A percentile compares a stretch with the other conserved stretches of the same genome.
These are phyloP conservation scores for Euspilapteryx auroguttella DNA, from an alignment of 2,888 invertebrate species.

Conservation along the genomic window DNA sequence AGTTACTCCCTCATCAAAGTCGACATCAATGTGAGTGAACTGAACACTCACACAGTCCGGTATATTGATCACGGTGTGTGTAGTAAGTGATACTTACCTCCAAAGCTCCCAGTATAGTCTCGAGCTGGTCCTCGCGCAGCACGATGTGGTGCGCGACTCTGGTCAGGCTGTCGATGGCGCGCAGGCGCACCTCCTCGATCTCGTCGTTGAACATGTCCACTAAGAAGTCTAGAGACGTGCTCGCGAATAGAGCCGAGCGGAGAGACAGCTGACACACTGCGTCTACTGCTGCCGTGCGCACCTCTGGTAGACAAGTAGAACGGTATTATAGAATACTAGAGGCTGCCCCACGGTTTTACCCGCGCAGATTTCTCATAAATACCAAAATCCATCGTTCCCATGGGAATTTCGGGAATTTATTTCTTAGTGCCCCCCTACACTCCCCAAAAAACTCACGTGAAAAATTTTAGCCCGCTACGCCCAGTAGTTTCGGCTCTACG, in stretches of 20 bases:
- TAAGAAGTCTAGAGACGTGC: slow-evolving; percentile 88
- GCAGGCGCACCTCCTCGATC: slow-evolving; percentile 93
- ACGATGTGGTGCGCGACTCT: slow-evolving; percentile 87
- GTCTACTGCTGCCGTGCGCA: slow-evolving; percentile 91
- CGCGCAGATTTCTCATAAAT: no score
- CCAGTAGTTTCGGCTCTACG: no score
- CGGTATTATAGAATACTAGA: no score
- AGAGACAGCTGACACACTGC: slow-evolving; percentile 88
- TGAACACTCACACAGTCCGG: no score
- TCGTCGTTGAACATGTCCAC: slow-evolving; percentile 99
- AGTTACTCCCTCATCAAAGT: no score
- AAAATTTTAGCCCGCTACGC: no score
- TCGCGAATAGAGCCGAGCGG: slow-evolving; percentile 82
- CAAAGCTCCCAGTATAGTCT: slow-evolving; percentile 92
- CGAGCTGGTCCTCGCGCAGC: slow-evolving; percentile 92
- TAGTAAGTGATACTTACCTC: slow-evolving; percentile 73
- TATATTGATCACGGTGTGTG: no score
- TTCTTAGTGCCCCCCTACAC: not conserved
- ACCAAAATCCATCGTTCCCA: no score
- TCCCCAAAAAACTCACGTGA: no score
- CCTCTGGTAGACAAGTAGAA: slow-evolving; percentile 61
- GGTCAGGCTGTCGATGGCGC: slow-evolving; percentile 92
- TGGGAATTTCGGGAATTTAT: no score
- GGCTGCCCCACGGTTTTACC: no score
- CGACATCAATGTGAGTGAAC: no score